Evolutionary conservation across 2,888 invertebrate genomes (phyloP), one percentile per base, ranked within the genome.

Genomic region (Trissolcus brochymenae): DNA sequence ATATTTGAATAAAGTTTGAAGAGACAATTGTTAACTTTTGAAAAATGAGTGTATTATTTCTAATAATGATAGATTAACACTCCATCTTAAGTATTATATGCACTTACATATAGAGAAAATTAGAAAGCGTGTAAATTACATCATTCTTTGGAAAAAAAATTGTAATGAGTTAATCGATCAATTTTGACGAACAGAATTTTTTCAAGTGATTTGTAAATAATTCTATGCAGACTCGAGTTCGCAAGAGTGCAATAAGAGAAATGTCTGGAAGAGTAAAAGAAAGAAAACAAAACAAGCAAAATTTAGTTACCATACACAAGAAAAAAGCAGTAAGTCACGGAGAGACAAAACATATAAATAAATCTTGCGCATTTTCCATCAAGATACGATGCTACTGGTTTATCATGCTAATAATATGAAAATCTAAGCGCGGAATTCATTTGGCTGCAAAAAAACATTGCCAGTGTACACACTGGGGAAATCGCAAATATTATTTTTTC

Each of bases 371-470:
- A 65, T 49, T 51, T 14, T 21, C 13, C 17, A 29, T 43, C n/a
- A 21, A 50, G 51, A 51, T 35, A 51, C 40, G 61, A 29, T n/a
- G 25, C 17, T 35, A 51, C 56, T 56, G 71, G 60, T 65, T 73
- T 55, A 53, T 62, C 74, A 57, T 74, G 64, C 81, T 83, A 83
- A 83, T 82, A 81, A 84, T 83, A 83, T 81, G 81, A 84, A 83
- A 82, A 84, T 84, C 81, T 79, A 64, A 74, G 80, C 74, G 78
- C 53, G 67, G 81, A 80, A 80, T 82, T 80, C 74, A 78, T 80
- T 66, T 60, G 54, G 54, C 17, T 29, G 74, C 67, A 56, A 79
- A 72, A 79, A 79, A 80, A 79, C 79, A 81, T 79, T 76, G 76
- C 64, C 64, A 16, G 60, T 11, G 50, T 46, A 14, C 46, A 16